Base-by-base conservation (phyloP, 2,888 invertebrate genomes). In the Heliconius ethilla region DNA sequence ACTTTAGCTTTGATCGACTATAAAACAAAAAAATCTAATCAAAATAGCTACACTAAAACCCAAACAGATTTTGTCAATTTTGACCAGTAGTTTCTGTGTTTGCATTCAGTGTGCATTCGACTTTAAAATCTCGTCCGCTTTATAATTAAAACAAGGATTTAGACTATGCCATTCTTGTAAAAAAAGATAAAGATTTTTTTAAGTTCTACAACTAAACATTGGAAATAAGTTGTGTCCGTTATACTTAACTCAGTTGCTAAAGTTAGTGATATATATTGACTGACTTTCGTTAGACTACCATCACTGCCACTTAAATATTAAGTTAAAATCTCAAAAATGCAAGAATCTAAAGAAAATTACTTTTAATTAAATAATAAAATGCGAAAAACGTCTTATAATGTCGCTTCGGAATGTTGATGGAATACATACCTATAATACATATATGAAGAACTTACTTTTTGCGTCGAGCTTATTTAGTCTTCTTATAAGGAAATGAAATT, bases 331-430 rank as follows among this genome's bases (percentile, higher is more conserved):
- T 25, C 2, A 25, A 15, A n/a, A 67, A n/a, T 22, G 37, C 67
- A n/a, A 40, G 37, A 67, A 37, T 37, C n/a, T 37, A n/a, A 13
- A 67, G 37, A 67, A 37, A n/a, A 37, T 67, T 37, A 66, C 37
- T n/a, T 22, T 37, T 67, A 67, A 67, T 70, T 13, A 70, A 40
- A 55, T 29, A 55, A 55, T 55, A n/a, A 70, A 55, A 55, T 70
- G 70, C 27, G 27, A 22, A 15, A 55, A 22, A 70, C 1, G 18
- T 70, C 51, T 29, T 55, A 29, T 55, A 1, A 70, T 15, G 70
- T 55, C 55, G 18, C n/a, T 2, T 70, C 29, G 70, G 55, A 55
- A 70, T 55, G 29, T 45, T 51, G 45, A 70, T 40, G 27, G 33
- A 3, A 29, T 9, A 29, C 29, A 65, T 55, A 55, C 55, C 18